Evolutionary conservation across 1,140 invertebrate genomes (phyloP).

Genomic region (Heliconius melpomene): DNA sequence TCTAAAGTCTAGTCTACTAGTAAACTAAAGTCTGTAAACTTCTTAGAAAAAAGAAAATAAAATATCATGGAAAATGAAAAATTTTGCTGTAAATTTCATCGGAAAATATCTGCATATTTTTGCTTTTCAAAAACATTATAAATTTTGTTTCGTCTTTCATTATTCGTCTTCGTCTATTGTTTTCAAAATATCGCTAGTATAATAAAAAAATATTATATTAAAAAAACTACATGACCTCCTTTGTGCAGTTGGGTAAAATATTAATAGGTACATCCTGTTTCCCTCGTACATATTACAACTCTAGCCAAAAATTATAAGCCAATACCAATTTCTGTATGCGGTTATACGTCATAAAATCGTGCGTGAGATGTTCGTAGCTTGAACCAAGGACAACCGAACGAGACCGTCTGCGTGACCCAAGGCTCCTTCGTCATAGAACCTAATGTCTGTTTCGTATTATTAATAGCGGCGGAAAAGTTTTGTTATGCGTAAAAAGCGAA

Average conservation of each 20-base stretch:
- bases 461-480: conserved; percentile 32
- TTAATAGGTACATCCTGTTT: not conserved
- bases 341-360: conserved; percentile 18
- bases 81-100: too few relatives aligned
- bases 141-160: too few relatives aligned
- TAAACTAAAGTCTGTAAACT: too few relatives aligned
- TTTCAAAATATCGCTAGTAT: too few relatives aligned
- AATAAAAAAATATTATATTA: too few relatives aligned
- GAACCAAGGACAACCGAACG: conserved; percentile 31
- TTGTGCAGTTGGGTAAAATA: not conserved
- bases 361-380: conserved; percentile 22
- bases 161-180: too few relatives aligned
- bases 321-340: not conserved
- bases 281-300: not conserved
- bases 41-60: too few relatives aligned
- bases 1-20: too few relatives aligned
- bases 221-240: too few relatives aligned
- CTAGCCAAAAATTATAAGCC: not conserved
- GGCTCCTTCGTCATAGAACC: conserved; percentile 29
- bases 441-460: conserved; percentile 41
- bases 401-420: conserved; percentile 37
- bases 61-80: too few relatives aligned
- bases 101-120: too few relatives aligned
- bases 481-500: conserved; percentile 22
- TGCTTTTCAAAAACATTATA: too few relatives aligned